Evolutionary conservation across 2,888 invertebrate genomes (phyloP).

Genomic region (Synanthedon myopaeformis): DNA sequence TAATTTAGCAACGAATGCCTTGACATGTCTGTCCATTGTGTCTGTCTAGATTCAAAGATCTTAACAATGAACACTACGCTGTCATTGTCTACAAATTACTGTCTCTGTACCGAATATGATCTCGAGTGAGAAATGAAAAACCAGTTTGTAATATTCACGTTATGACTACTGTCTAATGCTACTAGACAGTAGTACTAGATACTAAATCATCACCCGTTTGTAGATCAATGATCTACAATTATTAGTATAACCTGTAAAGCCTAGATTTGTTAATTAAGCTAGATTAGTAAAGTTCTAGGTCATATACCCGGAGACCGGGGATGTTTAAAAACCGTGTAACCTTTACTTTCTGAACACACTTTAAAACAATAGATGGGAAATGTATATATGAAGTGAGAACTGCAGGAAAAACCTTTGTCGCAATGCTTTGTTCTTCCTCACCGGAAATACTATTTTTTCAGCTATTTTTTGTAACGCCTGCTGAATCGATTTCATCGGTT

Average conservation of each 20-base stretch:
- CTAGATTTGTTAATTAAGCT: background rate
- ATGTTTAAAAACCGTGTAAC: slow-evolving; percentile 6
- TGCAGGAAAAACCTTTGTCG: slow-evolving; percentile 6
- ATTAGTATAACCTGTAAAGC: too few relatives aligned
- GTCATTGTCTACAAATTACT: background rate
- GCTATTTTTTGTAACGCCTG: slow-evolving; percentile 8
- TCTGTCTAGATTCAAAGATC: background rate
- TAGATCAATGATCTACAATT: too few relatives aligned
- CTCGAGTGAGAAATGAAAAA: background rate
- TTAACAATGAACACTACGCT: background rate
- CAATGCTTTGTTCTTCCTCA: slow-evolving; percentile 13
- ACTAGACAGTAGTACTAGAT: too few relatives aligned
- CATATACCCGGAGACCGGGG: background rate
- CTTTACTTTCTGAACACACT: slow-evolving; percentile 11
- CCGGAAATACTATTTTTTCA: slow-evolving; percentile 13
- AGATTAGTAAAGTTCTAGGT: background rate
- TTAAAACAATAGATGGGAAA: slow-evolving; percentile 35
- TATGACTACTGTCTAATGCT: too few relatives aligned
- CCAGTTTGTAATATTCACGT: too few relatives aligned
- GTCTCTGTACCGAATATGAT: background rate
- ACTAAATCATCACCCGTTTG: too few relatives aligned
- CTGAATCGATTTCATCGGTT: slow-evolving; percentile 10
- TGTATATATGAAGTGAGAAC: slow-evolving; percentile 12
- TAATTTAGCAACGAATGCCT: background rate
- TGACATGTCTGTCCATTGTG: background rate